Evolutionary conservation across 2,888 invertebrate genomes (phyloP).

Genomic region (Acleris sparsana): DNA sequence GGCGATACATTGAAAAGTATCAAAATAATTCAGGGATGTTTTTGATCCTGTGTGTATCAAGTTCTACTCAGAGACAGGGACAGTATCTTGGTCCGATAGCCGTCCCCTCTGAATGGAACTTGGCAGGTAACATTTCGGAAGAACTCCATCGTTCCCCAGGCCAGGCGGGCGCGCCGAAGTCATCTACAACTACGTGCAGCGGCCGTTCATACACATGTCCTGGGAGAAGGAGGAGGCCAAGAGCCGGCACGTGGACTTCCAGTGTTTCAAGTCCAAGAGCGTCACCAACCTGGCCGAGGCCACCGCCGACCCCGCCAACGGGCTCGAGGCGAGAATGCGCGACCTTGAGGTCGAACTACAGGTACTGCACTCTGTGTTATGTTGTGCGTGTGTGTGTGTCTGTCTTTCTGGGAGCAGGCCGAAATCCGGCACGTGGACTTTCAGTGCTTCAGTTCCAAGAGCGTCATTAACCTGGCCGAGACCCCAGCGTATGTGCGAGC

Average conservation of each 20-base stretch:
- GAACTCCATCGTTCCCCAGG: conserved; percentile 56
- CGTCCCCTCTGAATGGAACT: too few species aligned
- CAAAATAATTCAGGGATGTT: too few species aligned
- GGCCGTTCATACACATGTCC: conserved; percentile 99
- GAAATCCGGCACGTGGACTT: conserved; percentile 99
- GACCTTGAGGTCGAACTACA: conserved; percentile 56
- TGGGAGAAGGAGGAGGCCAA: conserved; percentile 99
- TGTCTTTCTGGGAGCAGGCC: conserved; percentile 89
- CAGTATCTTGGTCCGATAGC: neutral
- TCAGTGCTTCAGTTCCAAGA: conserved; percentile 98
- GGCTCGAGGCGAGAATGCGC: conserved; percentile 81
- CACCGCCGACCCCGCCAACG: conserved; percentile 93
- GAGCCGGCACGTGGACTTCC: conserved; percentile 99
- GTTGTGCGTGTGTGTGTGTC: too few species aligned
- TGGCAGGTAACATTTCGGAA: too few species aligned
- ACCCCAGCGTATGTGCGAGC: too few species aligned
- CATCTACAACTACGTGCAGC: conserved; percentile 99
- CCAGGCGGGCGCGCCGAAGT: conserved; percentile 97
- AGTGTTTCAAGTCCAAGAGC: conserved; percentile 98
- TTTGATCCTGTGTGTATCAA: too few species aligned
- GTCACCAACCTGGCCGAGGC: conserved; percentile 98
- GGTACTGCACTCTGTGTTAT: neutral
- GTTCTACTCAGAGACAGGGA: too few species aligned
- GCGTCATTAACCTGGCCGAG: conserved; percentile 98
- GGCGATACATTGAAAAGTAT: too few species aligned